Evolutionary conservation across 2,113 vertebrate species (phyloP), one percentile per base, ranked within the genome.

Genomic region (Chauna torquata): DNA sequence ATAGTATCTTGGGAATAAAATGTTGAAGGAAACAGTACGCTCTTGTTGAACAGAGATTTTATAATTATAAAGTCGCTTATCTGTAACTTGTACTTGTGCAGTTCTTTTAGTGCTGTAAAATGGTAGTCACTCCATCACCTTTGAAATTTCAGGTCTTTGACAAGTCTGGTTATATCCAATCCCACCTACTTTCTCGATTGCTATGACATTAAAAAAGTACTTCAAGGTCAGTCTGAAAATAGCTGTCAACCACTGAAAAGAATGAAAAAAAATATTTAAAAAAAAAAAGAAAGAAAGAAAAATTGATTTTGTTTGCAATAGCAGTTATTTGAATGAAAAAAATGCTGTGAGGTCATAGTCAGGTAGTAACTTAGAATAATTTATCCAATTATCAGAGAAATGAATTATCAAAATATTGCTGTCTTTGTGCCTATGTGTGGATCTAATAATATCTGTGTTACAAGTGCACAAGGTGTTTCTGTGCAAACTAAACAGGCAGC

Each of bases 61-160:
- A 7, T 30, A 57, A 52, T 25, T 65, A 52, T 45, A 12, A 0
- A 0, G 47, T 64, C 22, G 9, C 11, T 5, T 36, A 66, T 14
- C 24, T 55, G 23, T 44, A 64, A 76, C 14, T 36, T 76, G 11
- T 34, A 38, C 2, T 62, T 81, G 15, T 80, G 32, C n/a, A 62
- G 12, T 70, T 72, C 40, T 90, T 76, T 36, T 22, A 38, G 23
- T 24, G 19, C 22, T 93, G 49, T 27, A 36, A 55, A 81, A 52
- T 49, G 25, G 9, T 14, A 87, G 49, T 50, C 24, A 42, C 7
- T 66, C 36, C 24, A 38, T 14, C 49, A 68, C 36, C 32, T 88
- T 92, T 88, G 55, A 90, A 74, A 87, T 54, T 78, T 58, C 70
- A 77, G 28, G 27, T 76, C 47, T 71, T 82, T 76, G n/a, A 57